phyloP scores from a whole-genome alignment of 1,140 invertebrate genomes.

The Diachasmimorpha longicaudata region DNA sequence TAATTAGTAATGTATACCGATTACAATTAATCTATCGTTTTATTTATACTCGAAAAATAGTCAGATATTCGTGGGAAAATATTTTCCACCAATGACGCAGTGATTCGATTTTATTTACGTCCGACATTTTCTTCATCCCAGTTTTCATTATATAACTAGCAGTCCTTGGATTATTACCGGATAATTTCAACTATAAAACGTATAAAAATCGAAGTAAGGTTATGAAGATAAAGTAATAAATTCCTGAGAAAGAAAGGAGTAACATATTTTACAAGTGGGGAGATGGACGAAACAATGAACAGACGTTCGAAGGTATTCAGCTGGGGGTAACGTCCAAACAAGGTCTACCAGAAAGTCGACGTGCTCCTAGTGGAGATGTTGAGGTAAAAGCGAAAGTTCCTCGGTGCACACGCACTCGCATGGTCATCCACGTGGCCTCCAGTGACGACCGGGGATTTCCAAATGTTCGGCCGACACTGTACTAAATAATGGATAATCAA shows the following conservation, averaged over 20 bases:
- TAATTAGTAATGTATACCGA: background rate
- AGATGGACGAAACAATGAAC: background rate
- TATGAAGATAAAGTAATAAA: background rate
- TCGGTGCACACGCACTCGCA: constrained; percentile 23
- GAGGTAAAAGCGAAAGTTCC: constrained; percentile 39
- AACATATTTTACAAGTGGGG: background rate
- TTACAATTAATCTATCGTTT: too few relatives aligned
- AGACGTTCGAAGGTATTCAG: background rate
- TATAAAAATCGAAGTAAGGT: background rate
- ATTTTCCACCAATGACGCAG: background rate
- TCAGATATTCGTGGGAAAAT: background rate
- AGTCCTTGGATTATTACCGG: background rate
- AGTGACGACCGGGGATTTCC: background rate
- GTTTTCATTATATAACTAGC: background rate
- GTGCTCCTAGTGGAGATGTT: constrained; percentile 21
- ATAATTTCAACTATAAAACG: background rate
- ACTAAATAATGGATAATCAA: background rate
- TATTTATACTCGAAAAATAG: background rate
- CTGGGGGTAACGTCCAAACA: constrained; percentile 1
- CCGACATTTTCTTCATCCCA: background rate
- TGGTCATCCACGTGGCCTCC: constrained; percentile 3
- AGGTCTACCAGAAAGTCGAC: constrained; percentile 22
- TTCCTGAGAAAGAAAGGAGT: background rate
- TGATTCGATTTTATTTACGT: background rate
- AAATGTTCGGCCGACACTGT: background rate